These are phyloP conservation scores for Cephus nigrinus DNA, from an alignment of 2,888 invertebrate genomes.

Conservation along the genomic window DNA sequence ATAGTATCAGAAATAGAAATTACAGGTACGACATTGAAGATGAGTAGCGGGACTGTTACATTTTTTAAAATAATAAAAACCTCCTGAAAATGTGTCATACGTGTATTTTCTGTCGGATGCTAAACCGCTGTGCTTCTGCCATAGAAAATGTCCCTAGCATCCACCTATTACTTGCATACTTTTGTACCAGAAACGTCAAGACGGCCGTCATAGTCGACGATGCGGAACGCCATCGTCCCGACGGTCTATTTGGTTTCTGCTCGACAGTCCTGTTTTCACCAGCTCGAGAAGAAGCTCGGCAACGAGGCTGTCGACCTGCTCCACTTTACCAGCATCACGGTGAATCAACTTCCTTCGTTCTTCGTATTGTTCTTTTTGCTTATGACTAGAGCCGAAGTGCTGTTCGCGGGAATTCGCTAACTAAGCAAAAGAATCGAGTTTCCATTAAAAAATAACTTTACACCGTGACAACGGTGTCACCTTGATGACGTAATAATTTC, in stretches of 20 bases:
- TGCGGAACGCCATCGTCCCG: background rate
- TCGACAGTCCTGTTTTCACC: background rate
- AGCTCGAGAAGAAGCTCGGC: background rate
- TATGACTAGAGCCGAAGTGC: slow-evolving; percentile 25
- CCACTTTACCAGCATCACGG: background rate
- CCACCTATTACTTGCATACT: background rate
- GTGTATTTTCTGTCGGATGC: background rate
- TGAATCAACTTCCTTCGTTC: slow-evolving; percentile 7
- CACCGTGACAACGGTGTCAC: background rate
- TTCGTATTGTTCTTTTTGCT: slow-evolving; percentile 23
- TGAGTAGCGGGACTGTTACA: background rate
- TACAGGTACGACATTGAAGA: background rate
- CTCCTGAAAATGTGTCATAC: background rate
- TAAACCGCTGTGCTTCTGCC: background rate
- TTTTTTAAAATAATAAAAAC: background rate
- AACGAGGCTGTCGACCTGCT: background rate
- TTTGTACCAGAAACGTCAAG: background rate
- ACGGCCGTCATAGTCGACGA: background rate
- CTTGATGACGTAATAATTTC: background rate
- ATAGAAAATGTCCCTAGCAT: background rate
- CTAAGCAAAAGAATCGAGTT: slow-evolving; percentile 35
- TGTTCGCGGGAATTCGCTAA: slow-evolving; percentile 32
- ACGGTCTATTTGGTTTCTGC: background rate
- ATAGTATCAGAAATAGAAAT: background rate
- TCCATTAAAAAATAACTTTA: slow-evolving; percentile 26